These are phyloP conservation scores for Panulirus ornatus DNA, from an alignment of 1,140 invertebrate species.

Conservation along the genomic window DNA sequence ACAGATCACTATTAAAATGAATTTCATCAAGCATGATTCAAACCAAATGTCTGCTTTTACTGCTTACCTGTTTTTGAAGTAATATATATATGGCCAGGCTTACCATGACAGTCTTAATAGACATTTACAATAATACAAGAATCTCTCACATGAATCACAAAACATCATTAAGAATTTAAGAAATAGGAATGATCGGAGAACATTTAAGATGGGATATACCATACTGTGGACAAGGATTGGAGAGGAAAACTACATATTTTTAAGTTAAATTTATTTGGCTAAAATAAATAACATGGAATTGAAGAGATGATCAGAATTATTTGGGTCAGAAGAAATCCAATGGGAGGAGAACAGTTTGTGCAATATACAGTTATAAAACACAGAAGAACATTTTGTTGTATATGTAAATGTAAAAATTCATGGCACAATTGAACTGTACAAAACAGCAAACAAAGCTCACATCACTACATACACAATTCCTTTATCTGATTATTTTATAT, in stretches of 20 bases:
- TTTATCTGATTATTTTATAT: slow-evolving; percentile 50
- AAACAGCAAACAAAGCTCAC: slow-evolving; percentile 56
- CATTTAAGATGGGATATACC: no score
- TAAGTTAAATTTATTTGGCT: slow-evolving; percentile 66
- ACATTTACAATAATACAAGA: no score
- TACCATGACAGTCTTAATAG: no score
- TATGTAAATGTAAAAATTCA: slow-evolving; percentile 72
- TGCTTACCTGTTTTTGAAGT: no score
- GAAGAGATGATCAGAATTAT: slow-evolving; percentile 53
- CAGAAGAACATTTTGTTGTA: slow-evolving; percentile 59
- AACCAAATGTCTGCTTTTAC: no score
- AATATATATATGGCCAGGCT: no score
- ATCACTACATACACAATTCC: slow-evolving; percentile 51
- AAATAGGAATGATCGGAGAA: no score
- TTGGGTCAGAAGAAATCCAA: slow-evolving; percentile 31
- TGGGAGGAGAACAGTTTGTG: slow-evolving; percentile 57
- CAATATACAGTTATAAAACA: slow-evolving; percentile 60
- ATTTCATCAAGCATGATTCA: no score
- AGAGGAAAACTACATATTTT: neutral
- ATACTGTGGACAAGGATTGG: no score
- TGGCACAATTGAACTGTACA: slow-evolving; percentile 67
- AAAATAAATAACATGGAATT: slow-evolving; percentile 73
- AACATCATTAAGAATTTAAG: no score
- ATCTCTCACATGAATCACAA: no score
- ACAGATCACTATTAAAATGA: no score